A percentile compares a stretch with the other conserved stretches of the same genome.
These are phyloP conservation scores for Lepisosteus oculatus DNA, from an alignment of 2,113 vertebrate species.

Conservation along the genomic window DNA sequence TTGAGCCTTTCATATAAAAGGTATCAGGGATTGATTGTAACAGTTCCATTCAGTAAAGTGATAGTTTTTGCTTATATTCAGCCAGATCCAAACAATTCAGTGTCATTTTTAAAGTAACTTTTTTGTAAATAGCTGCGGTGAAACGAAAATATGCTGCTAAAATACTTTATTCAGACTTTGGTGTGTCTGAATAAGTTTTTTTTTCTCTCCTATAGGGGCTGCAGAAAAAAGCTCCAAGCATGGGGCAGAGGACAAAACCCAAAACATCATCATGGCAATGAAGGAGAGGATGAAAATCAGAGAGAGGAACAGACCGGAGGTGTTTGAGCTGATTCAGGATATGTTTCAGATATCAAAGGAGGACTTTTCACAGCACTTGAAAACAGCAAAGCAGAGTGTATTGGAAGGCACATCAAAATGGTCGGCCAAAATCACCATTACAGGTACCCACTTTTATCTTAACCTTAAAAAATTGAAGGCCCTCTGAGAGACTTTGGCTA, in stretches of 20 bases:
- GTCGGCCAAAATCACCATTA: conserved; percentile 97
- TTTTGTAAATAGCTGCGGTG: too few relatives aligned
- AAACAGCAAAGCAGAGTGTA: conserved; percentile 90
- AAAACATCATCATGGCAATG: conserved; percentile 97
- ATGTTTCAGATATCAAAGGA: conserved; percentile 91
- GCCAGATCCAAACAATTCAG: too few relatives aligned
- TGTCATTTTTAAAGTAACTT: too few relatives aligned
- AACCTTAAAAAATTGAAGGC: background rate
- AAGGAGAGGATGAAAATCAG: conserved; percentile 97
- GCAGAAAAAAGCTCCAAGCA: conserved; percentile 98
- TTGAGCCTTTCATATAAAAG: too few relatives aligned
- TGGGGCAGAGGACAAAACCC: conserved; percentile 94
- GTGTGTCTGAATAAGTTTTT: too few relatives aligned
- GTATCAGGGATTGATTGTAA: too few relatives aligned
- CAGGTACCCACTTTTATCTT: conserved; percentile 65
- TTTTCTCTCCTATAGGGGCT: conserved; percentile 68
- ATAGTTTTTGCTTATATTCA: too few relatives aligned
- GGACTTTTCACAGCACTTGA: conserved; percentile 81
- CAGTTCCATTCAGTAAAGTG: too few relatives aligned
- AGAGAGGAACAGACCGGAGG: conserved; percentile 91
- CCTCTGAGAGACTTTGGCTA: background rate
- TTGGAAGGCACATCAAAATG: conserved; percentile 96
- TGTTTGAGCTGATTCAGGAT: conserved; percentile 93
- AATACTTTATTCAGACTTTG: too few relatives aligned
- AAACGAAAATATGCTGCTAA: too few relatives aligned